These are phyloP conservation scores for Acheta domesticus DNA, from an alignment of 2,888 invertebrate species.

Conservation along the genomic window DNA sequence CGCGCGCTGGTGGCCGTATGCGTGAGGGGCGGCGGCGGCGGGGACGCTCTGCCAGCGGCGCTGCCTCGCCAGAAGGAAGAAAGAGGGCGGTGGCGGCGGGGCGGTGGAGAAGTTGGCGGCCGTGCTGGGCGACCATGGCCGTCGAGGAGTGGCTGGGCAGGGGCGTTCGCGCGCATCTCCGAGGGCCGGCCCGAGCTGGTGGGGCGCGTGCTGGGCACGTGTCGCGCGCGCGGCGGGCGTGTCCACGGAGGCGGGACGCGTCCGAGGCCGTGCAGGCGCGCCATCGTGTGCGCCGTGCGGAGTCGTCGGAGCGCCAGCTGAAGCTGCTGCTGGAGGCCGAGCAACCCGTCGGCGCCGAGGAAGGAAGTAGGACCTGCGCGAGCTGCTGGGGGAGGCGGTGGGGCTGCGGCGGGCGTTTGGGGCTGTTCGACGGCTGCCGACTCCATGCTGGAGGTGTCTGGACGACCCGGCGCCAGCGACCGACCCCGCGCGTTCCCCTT, in stretches of 20 bases:
- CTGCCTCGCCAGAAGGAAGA: conserved; percentile 48
- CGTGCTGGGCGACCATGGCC: conserved; percentile 49
- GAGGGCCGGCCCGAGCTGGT: conserved; percentile 59
- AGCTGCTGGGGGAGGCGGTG: conserved; percentile 61
- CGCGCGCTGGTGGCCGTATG: not conserved
- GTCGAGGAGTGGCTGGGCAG: conserved; percentile 60
- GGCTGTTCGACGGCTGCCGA: conserved; percentile 62
- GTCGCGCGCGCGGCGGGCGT: conserved; percentile 57
- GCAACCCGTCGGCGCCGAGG: conserved; percentile 45
- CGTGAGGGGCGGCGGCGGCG: too few species aligned
- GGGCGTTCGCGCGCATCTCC: conserved; percentile 64
- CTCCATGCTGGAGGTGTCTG: conserved; percentile 53
- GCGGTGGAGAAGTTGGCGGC: conserved; percentile 62
- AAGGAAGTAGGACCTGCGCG: conserved; percentile 45
- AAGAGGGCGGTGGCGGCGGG: conserved; percentile 53
- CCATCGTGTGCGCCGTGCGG: conserved; percentile 64
- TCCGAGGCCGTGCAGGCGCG: conserved; percentile 63
- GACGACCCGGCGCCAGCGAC: conserved; percentile 57
- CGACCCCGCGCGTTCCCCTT: conserved; percentile 55
- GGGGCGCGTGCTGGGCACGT: conserved; percentile 59
- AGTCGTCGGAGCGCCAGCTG: conserved; percentile 59
- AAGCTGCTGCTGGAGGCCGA: conserved; percentile 52
- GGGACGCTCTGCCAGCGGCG: not conserved
- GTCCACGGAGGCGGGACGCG: conserved; percentile 62
- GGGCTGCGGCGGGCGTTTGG: conserved; percentile 66